These are phyloP conservation scores for Hydropsyche tenuis DNA, from an alignment of 1,140 invertebrate genomes.

Conservation along the genomic window DNA sequence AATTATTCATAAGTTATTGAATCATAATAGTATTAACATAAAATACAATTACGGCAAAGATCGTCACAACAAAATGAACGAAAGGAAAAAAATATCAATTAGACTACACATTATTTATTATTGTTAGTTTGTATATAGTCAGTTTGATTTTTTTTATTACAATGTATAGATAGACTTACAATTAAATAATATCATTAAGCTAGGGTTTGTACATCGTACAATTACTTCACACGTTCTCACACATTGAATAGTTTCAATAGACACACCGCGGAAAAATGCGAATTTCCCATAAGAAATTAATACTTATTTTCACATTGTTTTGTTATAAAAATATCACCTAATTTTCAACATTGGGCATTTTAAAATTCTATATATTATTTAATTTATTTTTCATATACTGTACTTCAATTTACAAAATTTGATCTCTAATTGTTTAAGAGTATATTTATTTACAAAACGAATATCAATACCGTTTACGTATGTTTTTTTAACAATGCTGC, in stretches of 20 bases:
- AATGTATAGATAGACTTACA: neutral
- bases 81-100: neutral
- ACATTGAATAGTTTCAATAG: constrained; percentile 4
- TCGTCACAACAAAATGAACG: too few relatives aligned
- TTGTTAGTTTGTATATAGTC: neutral
- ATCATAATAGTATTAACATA: neutral
- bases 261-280: constrained; percentile 17
- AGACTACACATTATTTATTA: constrained; percentile 1
- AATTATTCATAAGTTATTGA: constrained; percentile 13
- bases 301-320: constrained; percentile 28
- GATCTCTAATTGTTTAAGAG: neutral
- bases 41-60: too few relatives aligned
- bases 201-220: constrained; percentile 34
- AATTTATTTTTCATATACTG: neutral
- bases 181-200: constrained; percentile 1
- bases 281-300: constrained; percentile 36
- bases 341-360: constrained; percentile 33
- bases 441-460: constrained; percentile 32
- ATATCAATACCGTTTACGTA: constrained; percentile 30
- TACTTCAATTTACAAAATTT: constrained; percentile 15
- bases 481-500: constrained; percentile 28
- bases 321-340: constrained; percentile 42
- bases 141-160: neutral
- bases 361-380: neutral
- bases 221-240: constrained; percentile 19